Conservation (phyloP, 2,113 vertebrate species). For the Odocoileus virginianus region DNA sequence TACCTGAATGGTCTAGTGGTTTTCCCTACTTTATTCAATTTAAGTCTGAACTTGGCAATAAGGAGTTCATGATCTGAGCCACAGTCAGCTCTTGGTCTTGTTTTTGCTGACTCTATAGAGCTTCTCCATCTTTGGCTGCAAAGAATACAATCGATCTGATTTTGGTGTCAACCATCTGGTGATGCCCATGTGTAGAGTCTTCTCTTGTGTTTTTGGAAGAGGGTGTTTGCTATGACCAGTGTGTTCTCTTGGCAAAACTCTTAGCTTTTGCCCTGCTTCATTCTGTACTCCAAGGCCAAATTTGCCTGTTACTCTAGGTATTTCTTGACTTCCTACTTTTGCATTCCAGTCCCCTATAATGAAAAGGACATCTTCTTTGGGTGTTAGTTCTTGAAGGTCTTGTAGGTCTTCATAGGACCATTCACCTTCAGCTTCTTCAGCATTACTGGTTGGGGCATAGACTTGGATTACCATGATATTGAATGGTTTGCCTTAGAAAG, state of each 20-base stretch:
- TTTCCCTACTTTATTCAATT: not conserved
- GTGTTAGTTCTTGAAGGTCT: not conserved
- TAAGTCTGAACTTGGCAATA: not conserved
- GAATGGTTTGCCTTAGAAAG: not conserved
- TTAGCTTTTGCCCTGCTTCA: not conserved
- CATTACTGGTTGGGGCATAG: not conserved
- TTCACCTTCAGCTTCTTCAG: not conserved
- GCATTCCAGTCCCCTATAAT: not conserved
- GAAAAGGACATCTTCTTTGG: not conserved
- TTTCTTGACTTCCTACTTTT: not conserved
- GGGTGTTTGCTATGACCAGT: no score
- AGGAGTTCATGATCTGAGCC: not conserved
- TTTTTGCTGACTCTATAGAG: not conserved
- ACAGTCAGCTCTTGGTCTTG: not conserved
- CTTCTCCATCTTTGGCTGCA: not conserved
- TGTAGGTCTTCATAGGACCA: not conserved
- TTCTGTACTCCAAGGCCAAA: not conserved
- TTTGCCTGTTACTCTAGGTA: not conserved
- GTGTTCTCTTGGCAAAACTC: not conserved
- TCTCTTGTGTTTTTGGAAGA: no score
- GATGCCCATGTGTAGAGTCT: not conserved
- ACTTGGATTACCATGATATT: not conserved
- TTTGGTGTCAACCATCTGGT: rapidly evolving
- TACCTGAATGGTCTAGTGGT: not conserved
- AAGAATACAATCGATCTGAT: not conserved